Percentiles rank a stretch among this genome's conserved stretches.
These are phyloP conservation scores for Euphydryas editha DNA, from an alignment of 2,888 invertebrate species.

Conservation along the genomic window DNA sequence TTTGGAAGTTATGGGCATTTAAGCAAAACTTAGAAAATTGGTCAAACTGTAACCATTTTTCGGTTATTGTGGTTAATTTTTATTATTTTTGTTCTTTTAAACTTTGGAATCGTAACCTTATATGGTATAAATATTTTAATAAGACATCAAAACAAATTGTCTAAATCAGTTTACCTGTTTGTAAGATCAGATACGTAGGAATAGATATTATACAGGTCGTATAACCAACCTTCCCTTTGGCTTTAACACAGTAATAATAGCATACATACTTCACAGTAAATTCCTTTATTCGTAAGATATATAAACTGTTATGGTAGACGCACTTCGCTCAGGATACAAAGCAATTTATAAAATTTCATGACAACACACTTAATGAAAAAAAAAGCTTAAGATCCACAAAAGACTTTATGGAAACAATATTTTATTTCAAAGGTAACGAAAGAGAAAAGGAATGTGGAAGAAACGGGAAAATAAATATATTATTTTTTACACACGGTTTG, in stretches of 20 bases:
- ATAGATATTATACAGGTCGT: no score
- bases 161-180: no score
- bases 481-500: conserved; percentile 7
- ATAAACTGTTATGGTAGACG: neutral
- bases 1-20: no score
- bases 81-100: no score
- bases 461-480: neutral
- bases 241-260: neutral
- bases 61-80: no score
- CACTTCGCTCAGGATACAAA: neutral
- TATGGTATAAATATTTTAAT: no score
- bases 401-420: conserved; percentile 21
- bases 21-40: no score
- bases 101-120: no score
- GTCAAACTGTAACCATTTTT: no score
- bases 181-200: no score
- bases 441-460: neutral
- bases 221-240: no score
- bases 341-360: conserved; percentile 1
- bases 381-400: conserved; percentile 18
- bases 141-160: no score
- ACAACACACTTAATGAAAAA: neutral
- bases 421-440: conserved; percentile 12
- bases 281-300: neutral
- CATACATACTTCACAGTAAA: neutral